Evolutionary conservation across 2,888 invertebrate genomes (phyloP).

Genomic region (Leucoma salicis): DNA sequence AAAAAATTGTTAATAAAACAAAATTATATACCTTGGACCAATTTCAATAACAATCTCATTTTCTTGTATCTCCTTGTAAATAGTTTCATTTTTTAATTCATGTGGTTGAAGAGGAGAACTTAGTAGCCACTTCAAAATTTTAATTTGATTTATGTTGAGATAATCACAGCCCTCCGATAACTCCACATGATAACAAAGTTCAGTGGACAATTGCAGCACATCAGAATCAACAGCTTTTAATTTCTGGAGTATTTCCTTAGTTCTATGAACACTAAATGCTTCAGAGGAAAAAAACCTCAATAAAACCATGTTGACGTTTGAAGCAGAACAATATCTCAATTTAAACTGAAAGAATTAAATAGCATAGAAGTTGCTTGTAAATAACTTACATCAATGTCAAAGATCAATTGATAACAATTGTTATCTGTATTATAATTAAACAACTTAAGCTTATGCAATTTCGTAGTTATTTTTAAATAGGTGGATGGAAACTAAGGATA

Average conservation of each 20-base stretch:
- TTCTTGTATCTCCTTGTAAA: constrained; percentile 62
- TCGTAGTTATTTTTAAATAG: too few relatives aligned
- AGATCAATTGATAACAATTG: constrained; percentile 61
- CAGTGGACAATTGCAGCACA: constrained; percentile 84
- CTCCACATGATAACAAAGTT: constrained; percentile 92
- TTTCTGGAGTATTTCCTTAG: constrained; percentile 79
- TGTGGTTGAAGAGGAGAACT: constrained; percentile 85
- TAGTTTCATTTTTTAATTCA: constrained; percentile 78
- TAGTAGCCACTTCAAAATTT: constrained; percentile 89
- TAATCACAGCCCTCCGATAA: constrained; percentile 67
- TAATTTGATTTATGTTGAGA: constrained; percentile 83
- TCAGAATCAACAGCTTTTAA: constrained; percentile 71
- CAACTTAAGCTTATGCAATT: constrained; percentile 71
- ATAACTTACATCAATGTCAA: constrained; percentile 74
- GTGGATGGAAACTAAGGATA: too few relatives aligned
- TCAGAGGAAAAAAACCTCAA: constrained; percentile 84
- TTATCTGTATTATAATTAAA: constrained; percentile 63
- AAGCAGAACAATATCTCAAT: constrained; percentile 32
- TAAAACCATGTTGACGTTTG: constrained; percentile 74
- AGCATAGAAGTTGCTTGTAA: constrained; percentile 31
- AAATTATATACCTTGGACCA: constrained; percentile 87
- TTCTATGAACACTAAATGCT: constrained; percentile 83
- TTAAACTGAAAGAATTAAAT: constrained; percentile 36
- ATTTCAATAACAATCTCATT: constrained; percentile 88
- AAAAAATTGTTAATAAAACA: not conserved